phyloP scores from a whole-genome alignment of 2,113 vertebrate species.

The Microcebus lehilahytsara region DNA sequence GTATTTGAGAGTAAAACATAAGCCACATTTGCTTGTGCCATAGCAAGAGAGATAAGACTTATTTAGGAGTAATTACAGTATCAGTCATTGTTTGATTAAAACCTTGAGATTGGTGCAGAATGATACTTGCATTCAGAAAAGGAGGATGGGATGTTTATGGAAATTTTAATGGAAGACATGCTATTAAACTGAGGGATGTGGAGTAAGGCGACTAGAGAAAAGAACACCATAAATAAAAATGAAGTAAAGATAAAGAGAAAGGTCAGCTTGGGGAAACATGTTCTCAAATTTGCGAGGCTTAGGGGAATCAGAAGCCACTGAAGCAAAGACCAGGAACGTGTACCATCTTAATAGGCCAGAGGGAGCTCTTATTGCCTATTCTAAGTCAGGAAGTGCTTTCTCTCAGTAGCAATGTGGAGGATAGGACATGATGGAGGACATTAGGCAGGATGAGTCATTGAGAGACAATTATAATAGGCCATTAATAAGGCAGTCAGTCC shows the following conservation, averaged over 20 bases:
- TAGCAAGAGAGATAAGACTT: not conserved
- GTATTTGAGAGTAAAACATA: not conserved
- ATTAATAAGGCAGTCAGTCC: not conserved
- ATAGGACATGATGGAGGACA: not conserved
- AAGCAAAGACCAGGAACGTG: not conserved
- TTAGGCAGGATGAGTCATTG: not conserved
- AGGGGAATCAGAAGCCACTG: not conserved
- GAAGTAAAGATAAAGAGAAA: not conserved
- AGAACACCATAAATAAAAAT: not conserved
- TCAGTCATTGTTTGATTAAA: not conserved
- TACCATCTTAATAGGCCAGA: not conserved
- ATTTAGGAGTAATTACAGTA: not conserved
- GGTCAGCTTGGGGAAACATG: not conserved
- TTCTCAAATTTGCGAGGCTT: not conserved
- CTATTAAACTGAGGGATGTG: not conserved
- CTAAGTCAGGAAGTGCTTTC: not conserved
- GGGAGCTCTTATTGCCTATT: not conserved
- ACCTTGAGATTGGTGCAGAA: not conserved
- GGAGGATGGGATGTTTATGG: not conserved
- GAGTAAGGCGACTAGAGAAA: not conserved
- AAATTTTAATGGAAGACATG: not conserved
- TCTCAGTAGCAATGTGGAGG: not conserved
- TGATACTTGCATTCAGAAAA: not conserved
- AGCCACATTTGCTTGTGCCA: not conserved
- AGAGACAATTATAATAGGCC: not conserved